These are phyloP conservation scores for Lonchura striata DNA, from an alignment of 2,113 vertebrate species.

Conservation along the genomic window DNA sequence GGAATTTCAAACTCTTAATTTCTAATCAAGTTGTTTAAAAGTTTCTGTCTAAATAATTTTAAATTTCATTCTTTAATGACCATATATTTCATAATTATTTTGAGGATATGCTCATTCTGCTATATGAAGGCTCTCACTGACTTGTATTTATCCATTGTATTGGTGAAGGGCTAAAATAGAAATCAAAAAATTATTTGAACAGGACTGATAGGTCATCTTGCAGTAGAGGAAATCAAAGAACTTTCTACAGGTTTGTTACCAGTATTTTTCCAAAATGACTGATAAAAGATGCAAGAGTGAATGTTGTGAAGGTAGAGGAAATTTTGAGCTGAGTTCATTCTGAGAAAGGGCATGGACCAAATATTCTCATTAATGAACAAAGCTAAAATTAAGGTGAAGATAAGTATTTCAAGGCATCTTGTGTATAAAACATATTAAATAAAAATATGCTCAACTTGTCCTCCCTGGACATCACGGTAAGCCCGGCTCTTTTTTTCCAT, in stretches of 20 bases:
- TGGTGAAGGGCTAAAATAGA: background rate
- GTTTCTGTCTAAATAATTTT: background rate
- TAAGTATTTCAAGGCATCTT: background rate
- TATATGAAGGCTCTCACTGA: background rate
- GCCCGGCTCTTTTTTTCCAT: background rate
- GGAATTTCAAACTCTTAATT: background rate
- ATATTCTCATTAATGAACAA: background rate
- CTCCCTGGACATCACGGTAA: background rate
- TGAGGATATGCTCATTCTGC: background rate
- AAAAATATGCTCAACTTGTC: background rate
- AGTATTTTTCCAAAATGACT: background rate
- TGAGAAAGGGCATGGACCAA: background rate
- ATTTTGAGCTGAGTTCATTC: background rate
- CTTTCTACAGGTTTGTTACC: background rate
- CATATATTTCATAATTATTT: background rate
- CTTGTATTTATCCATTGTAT: background rate
- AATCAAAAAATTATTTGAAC: background rate
- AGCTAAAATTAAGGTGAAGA: background rate
- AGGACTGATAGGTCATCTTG: background rate
- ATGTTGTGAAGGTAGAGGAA: background rate
- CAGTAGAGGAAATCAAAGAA: background rate
- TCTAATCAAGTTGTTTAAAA: constrained; percentile 8
- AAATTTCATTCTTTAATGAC: background rate
- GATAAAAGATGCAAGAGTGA: background rate
- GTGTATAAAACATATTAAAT: background rate